A percentile compares a stretch with the other conserved stretches of the same genome.
Conservation (phyloP, 30 jellyfish, hydroid and myxozoan species). For the Aurelia coerulea region DNA sequence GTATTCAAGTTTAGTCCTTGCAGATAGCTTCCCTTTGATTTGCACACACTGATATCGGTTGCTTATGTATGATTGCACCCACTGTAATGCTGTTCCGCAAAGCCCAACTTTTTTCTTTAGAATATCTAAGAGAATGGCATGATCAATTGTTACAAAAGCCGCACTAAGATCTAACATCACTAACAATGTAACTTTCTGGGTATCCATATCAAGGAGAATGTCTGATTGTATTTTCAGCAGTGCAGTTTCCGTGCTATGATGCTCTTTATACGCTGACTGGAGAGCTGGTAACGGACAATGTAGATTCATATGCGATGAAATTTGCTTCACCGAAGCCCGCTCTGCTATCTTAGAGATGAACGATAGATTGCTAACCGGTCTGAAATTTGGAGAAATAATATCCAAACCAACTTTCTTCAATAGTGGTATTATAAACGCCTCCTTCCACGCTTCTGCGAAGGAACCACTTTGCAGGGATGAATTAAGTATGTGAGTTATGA, state of each 20-base stretch:
- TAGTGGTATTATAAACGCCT: neutral
- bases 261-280: too few species aligned
- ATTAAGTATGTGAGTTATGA: neutral
- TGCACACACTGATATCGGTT: too few species aligned
- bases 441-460: slow-evolving; percentile 12
- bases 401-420: too few species aligned
- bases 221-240: too few species aligned
- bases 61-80: neutral
- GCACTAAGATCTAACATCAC: slow-evolving; percentile 28
- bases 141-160: slow-evolving; percentile 28
- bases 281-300: too few species aligned
- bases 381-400: neutral
- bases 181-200: slow-evolving; percentile 3
- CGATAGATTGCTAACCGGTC: slow-evolving; percentile 22
- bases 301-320: too few species aligned
- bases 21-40: too few species aligned
- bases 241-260: too few species aligned
- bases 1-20: too few species aligned
- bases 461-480: slow-evolving; percentile 2
- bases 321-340: too few species aligned
- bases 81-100: slow-evolving; percentile 1
- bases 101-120: slow-evolving; percentile 4
- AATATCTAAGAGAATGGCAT: neutral
- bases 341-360: slow-evolving; percentile 16
- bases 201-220: too few species aligned